Base-by-base conservation (phyloP, 2,888 invertebrate genomes). In the Phyllotreta cruciferae region DNA sequence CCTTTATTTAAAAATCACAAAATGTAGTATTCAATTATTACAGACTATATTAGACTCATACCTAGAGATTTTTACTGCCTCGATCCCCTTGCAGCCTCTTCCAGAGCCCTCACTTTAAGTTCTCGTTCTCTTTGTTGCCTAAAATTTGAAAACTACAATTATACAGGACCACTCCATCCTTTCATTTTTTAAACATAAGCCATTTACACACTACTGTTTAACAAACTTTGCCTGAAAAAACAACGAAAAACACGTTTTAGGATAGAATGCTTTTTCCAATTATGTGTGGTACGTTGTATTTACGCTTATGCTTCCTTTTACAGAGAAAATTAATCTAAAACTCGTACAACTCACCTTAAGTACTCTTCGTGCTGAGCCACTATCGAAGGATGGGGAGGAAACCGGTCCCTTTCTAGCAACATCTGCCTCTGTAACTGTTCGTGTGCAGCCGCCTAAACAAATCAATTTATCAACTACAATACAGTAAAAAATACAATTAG, bases 401-500 rank as follows among this genome's bases (percentile, higher is more conserved):
- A 88, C 70, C 92, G 85, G 78, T 94, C 93, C 68, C 94, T 85
- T 80, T 94, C 94, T 82, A 94, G 77, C 81, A 93, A 83, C 81
- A 94, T 85, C 78, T 94, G 93, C 70, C 94, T 86, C 81, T 93
- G 93, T 68, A 94, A 82, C 78, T 93, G 93, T 80, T 94, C 94
- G 77, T 93, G 93, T 68, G 93, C 92, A 39, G 90, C 90, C 70
- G 87, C 88, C 80, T 90, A 88, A 73, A 85, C 61, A 72, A 64
- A 61, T 66, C 63, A 64, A 62, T 66, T 52, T 38, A 63, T 41
- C 50, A 1, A 24, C 4, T 4, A 24, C 24, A 4, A 1, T 24
- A 24, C 24, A 24, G 2, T 4, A 24, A 1, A 1, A 24, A 24
- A 24, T 24, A 1, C 24, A 60, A 10, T 44, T 54, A 58, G 38